Base-by-base conservation (phyloP, 2,797 vertebrate genomes). In the Hyperoplus lanceolatus region DNA sequence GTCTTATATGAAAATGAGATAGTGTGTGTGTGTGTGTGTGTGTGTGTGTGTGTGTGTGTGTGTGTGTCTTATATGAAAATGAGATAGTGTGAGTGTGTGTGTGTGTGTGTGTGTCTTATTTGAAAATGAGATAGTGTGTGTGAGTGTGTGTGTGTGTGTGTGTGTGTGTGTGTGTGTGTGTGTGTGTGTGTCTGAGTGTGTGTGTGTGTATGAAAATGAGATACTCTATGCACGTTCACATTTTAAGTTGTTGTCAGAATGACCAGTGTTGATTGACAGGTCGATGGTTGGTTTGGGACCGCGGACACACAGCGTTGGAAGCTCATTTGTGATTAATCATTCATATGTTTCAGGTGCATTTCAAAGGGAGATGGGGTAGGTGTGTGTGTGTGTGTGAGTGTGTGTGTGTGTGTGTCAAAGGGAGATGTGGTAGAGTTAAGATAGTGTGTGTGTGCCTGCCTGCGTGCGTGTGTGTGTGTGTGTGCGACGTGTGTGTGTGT, bases 1-100 rank as follows among this genome's bases (percentile, higher is more conserved):
- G 29, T 29, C 29, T 29, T 29, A 3, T 29, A 87, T 92, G 89
- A 93, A 90, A 94, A 94, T 92, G 87, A 93, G 90, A 93, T 85
- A 87, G 29, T 29, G 29, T 29, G 29, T 29, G 1, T 29, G 29
- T 29, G 29, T 29, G 29, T 29, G 29, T 29, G 29, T 29, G 29
- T 29, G 29, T 1, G 29, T 29, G 29, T 29, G 29, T 29, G 29
- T 29, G 29, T 29, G 2, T 29, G 29, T 29, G 29, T 29, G 29
- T 29, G 21, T 21, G 21, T 21, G 21, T 21, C 21, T 21, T 21
- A 21, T 21, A 21, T 21, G 21, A 21, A 21, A 21, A 21, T 21
- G 1, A 21, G 21, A 21, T 21, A 21, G 21, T 21, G 21, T 21
- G 21, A 1, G 29, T 29, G 29, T 29, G 29, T 29, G 29, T 29